phyloP scores from a whole-genome alignment of 2,888 invertebrate species.

The Cheilosia grossa region DNA sequence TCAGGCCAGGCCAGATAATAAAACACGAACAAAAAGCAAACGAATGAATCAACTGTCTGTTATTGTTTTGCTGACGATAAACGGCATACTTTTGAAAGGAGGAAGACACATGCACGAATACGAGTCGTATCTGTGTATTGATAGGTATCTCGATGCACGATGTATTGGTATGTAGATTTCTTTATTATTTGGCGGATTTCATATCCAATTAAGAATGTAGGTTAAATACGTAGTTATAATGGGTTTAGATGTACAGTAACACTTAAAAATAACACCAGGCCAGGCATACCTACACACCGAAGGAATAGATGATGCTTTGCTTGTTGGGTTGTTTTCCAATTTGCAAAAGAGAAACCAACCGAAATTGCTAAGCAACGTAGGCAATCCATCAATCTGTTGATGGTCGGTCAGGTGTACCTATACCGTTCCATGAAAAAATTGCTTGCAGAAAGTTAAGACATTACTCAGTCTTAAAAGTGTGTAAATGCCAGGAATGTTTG shows the following conservation, averaged over 20 bases:
- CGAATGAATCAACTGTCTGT: conserved; percentile 47
- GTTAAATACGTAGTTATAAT: neutral
- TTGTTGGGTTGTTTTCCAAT: conserved; percentile 13
- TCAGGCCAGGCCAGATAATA: conserved; percentile 53
- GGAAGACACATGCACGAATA: neutral
- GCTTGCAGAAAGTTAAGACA: too few species aligned
- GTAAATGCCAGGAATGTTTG: too few species aligned
- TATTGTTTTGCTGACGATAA: conserved; percentile 38
- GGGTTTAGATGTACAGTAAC: neutral
- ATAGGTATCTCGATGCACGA: neutral
- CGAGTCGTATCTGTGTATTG: too few species aligned
- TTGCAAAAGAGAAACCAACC: conserved; percentile 46
- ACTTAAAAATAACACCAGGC: neutral
- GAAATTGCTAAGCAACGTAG: neutral
- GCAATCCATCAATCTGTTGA: conserved; percentile 14
- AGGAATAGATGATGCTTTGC: too few species aligned
- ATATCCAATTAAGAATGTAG: neutral
- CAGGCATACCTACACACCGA: neutral
- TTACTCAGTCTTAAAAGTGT: too few species aligned
- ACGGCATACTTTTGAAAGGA: conserved; percentile 39
- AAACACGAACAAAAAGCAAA: conserved; percentile 11
- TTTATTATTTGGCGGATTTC: neutral
- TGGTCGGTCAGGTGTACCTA: conserved; percentile 20
- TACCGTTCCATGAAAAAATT: too few species aligned
- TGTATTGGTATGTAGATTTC: neutral